Evolutionary conservation across 1,140 invertebrate species (phyloP), one percentile per base, ranked within the genome.

Genomic region (Sarcophaga bullata): DNA sequence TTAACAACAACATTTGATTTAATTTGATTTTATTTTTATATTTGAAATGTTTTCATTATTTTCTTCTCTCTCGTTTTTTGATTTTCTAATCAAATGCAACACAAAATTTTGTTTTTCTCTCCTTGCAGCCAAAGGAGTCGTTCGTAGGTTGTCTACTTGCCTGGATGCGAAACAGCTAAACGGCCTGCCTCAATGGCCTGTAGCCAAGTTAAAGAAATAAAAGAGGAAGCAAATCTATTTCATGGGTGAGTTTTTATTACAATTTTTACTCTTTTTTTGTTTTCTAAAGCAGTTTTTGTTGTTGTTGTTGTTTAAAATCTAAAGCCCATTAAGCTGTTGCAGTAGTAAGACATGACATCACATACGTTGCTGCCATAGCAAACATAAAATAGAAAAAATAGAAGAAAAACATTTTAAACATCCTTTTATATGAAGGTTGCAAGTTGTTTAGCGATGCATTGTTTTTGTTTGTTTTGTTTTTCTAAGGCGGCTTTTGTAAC

Each of bases 51-150:
- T 37, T 37, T 4, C 25, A 37, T 37, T 37, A 37, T 37, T 37
- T 37, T 37, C 25, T 37, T 37, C 25, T 37, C 25, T 37, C 62
- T 10, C 19, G 19, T 68, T 19, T 25, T 68, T 58, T n/a, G 15
- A 19, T 68, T 68, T 68, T 68, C 62, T 68, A 68, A 68, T 68
- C 62, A 68, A 68, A 68, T 17, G 19, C 8, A 68, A 68, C 62
- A 68, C 19, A 19, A 19, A 68, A 25, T 68, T 68, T 19, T 68
- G 19, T 4, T 68, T 68, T 37, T 37, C 4, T 37, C 25, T 37
- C 25, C 25, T 37, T 37, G 25, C 25, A 37, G 25, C 25, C 25
- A 37, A 37, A 37, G 25, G 25, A 37, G 25, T 37, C 25, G 25
- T 37, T 4, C 25, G 25, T n/a, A n/a, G n/a, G n/a, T 4, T 4